Base-by-base conservation (phyloP, 2,888 invertebrate species). In the Lasioglossum figueresi region DNA sequence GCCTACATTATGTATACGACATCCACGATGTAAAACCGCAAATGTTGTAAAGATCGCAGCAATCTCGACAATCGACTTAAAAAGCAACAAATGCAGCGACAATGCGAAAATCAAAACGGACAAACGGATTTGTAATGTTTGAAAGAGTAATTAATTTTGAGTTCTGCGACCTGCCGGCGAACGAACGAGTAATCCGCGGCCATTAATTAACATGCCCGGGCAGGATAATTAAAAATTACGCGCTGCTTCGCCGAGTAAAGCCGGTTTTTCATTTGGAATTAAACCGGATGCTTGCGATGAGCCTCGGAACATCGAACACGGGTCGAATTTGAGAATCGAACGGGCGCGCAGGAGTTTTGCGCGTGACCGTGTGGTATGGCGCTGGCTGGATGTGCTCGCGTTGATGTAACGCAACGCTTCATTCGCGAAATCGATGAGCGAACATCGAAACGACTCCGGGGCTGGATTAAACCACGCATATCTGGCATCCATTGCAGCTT, bases 391-490 rank as follows among this genome's bases (percentile, higher is more conserved):
- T 6, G 31, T 31, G 27, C 14, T 16, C 27, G 31, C 70, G 72
- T 84, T 70, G 82, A 73, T 71, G 80, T 77, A 83, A 74, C 66
- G n/a, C 68, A 63, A 16, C 79, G 34, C 73, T 68, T 73, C 78
- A 76, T 73, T 71, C 59, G 34, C 63, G 80, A 63, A 86, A 87
- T 87, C 87, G 87, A 87, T 83, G 88, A 78, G 66, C 79, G 88
- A 82, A 71, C 83, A 79, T n/a, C 73, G 73, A 84, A 80, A 84
- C 72, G 76, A 73, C 80, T 80, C 74, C 45, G 75, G 79, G 79
- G 76, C 45, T 70, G 81, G 84, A 89, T 84, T 86, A 89, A 89
- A 88, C 82, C 88, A 59, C 88, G 84, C 82, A 81, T 88, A 89
- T 84, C 89, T 88, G 79, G 73, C 82, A 82, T 88, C 89, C 88